phyloP scores from a whole-genome alignment of 2,888 invertebrate genomes.

The Bedellia somnulentella region DNA sequence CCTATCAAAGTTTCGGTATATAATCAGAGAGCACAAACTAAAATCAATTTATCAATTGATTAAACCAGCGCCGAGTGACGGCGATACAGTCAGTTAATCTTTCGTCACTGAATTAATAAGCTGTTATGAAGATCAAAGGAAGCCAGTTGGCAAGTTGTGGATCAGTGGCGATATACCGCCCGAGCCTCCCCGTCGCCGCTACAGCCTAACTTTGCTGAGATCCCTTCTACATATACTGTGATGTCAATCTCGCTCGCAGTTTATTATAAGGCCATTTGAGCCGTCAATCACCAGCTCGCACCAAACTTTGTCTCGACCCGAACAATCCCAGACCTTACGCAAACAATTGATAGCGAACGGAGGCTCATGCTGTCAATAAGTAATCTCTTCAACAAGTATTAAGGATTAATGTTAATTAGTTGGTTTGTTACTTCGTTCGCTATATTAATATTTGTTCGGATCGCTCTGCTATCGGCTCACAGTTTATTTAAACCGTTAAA shows the following conservation, averaged over 20 bases:
- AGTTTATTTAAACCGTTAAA: conserved; percentile 21
- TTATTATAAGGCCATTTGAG: too few species aligned
- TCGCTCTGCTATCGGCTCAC: conserved; percentile 8
- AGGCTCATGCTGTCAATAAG: too few species aligned
- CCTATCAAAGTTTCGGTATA: too few species aligned
- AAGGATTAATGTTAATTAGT: conserved; percentile 42
- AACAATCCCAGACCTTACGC: too few species aligned
- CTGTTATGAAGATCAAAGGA: conserved; percentile 48
- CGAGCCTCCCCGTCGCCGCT: conserved; percentile 29
- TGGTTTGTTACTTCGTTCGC: conserved; percentile 24
- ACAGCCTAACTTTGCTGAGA: conserved; percentile 40
- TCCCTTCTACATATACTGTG: conserved; percentile 31
- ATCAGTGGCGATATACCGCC: too few species aligned
- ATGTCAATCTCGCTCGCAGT: too few species aligned
- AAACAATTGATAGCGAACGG: too few species aligned
- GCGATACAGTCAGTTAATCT: conserved; percentile 32
- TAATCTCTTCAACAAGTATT: conserved; percentile 34
- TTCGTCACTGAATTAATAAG: conserved; percentile 46
- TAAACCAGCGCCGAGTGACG: background rate
- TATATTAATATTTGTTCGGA: conserved; percentile 23
- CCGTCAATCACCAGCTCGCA: too few species aligned
- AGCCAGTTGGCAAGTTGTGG: conserved; percentile 28
- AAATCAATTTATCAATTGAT: background rate
- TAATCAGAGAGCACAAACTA: too few species aligned
- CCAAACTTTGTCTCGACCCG: too few species aligned